phyloP scores from a whole-genome alignment of 2,888 invertebrate species.

The Drosophila nr. fundita region DNA sequence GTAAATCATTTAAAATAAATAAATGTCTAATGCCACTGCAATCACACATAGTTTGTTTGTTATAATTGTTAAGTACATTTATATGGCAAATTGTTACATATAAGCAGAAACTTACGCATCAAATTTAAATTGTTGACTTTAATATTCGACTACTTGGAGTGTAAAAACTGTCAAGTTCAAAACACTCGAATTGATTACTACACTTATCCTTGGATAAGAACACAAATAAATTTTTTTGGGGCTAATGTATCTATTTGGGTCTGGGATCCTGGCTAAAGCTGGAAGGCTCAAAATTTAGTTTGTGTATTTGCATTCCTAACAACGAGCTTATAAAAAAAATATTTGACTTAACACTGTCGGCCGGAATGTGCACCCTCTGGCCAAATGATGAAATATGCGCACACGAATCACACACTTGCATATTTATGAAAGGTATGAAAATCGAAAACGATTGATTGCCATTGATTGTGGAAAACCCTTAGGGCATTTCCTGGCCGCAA shows the following conservation, averaged over 20 bases:
- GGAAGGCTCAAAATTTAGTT: neutral
- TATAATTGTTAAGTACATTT: neutral
- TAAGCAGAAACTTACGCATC: neutral
- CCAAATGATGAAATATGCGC: constrained; percentile 32
- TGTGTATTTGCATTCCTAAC: constrained; percentile 21
- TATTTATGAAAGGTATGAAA: constrained; percentile 44
- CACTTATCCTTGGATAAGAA: neutral
- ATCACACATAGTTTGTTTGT: neutral
- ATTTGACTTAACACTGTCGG: constrained; percentile 40
- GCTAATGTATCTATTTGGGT: neutral
- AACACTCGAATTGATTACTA: neutral
- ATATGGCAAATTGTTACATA: neutral
- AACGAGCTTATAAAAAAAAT: constrained; percentile 25
- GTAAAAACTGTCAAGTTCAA: neutral
- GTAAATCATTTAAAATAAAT: neutral
- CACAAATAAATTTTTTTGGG: neutral
- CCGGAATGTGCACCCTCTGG: constrained; percentile 36
- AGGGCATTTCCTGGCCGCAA: constrained; percentile 67
- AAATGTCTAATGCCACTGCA: neutral
- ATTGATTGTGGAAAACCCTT: constrained; percentile 60
- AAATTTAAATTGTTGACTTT: neutral
- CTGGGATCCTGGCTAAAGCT: neutral
- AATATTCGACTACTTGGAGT: neutral
- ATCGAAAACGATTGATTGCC: constrained; percentile 59
- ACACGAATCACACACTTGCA: constrained; percentile 13